Evolutionary conservation across 2,113 vertebrate genomes (phyloP).

Genomic region (Centropristis striata): DNA sequence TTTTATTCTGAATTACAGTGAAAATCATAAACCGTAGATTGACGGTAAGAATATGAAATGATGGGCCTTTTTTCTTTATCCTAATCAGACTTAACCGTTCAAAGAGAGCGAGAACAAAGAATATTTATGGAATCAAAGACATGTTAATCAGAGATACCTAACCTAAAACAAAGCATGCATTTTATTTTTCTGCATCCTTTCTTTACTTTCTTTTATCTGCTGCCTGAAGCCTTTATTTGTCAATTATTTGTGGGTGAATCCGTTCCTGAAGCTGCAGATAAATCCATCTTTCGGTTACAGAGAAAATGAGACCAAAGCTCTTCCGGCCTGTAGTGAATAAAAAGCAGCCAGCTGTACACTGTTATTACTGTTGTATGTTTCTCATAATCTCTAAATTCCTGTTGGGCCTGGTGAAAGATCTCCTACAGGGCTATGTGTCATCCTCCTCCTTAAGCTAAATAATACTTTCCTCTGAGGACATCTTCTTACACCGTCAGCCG

Average conservation of each 20-base stretch:
- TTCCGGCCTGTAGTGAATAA: background rate
- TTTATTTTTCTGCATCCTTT: background rate
- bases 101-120: background rate
- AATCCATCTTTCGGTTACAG: slow-evolving; percentile 1
- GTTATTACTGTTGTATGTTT: slow-evolving; percentile 5
- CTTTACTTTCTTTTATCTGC: background rate
- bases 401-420: slow-evolving; percentile 22
- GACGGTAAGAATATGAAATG: background rate
- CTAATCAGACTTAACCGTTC: background rate
- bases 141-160: background rate
- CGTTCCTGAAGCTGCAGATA: background rate
- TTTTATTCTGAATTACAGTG: no score
- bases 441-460: slow-evolving; percentile 14
- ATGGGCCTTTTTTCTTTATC: background rate
- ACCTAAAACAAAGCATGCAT: background rate
- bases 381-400: slow-evolving; percentile 37
- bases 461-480: slow-evolving; percentile 15
- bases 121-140: background rate
- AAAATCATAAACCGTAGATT: background rate
- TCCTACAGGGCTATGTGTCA: slow-evolving; percentile 33
- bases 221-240: background rate
- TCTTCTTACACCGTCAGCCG: slow-evolving; percentile 8
- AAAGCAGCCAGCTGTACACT: background rate
- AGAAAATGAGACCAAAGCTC: slow-evolving; percentile 10
- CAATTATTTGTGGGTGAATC: slow-evolving; percentile 1